Conservation (phyloP, 2,113 vertebrate species). For the Sarotherodon lohbergeri region DNA sequence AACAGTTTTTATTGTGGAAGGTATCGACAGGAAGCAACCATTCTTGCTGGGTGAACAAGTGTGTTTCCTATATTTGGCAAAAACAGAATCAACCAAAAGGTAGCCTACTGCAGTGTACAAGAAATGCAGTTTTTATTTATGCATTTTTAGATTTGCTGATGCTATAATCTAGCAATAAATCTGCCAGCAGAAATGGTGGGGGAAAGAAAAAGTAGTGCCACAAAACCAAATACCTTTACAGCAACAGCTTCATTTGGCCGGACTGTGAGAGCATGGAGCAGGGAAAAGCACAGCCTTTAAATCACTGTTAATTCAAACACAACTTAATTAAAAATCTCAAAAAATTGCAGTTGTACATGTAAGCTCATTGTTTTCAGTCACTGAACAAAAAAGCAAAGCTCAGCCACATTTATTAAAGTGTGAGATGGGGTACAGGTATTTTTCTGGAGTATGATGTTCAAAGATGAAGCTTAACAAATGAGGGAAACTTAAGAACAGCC, state of each 20-base stretch:
- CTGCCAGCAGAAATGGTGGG: neutral
- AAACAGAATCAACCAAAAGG: neutral
- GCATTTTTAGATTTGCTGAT: neutral
- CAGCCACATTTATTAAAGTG: neutral
- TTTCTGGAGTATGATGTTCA: neutral
- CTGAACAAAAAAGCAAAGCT: neutral
- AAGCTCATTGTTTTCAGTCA: neutral
- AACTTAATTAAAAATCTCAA: neutral
- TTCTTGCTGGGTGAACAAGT: neutral
- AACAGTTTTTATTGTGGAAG: neutral
- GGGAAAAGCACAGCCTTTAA: neutral
- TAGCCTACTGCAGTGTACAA: neutral
- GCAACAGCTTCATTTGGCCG: neutral
- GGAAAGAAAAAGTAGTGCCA: neutral
- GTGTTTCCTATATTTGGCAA: neutral
- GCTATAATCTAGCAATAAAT: neutral
- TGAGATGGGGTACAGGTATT: neutral
- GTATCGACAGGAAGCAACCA: neutral
- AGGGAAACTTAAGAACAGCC: neutral
- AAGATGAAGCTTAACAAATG: neutral
- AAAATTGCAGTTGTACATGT: neutral
- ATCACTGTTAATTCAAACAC: neutral
- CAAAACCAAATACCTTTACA: neutral
- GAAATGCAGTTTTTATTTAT: fast-evolving
- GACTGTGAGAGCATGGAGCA: neutral